These are phyloP conservation scores for Acrocera orbiculus DNA, from an alignment of 2,888 invertebrate species.

Conservation along the genomic window DNA sequence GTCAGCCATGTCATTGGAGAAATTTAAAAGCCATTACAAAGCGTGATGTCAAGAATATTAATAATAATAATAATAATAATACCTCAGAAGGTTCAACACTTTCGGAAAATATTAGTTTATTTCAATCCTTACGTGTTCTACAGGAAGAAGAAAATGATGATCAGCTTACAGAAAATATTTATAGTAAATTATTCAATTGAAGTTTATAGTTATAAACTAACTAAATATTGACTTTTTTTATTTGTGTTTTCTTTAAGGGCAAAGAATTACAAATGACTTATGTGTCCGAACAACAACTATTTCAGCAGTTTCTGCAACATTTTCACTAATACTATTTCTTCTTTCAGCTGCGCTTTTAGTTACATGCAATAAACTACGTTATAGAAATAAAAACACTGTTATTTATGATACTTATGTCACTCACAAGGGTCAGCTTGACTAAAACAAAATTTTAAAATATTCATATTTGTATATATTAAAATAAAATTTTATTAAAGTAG, in stretches of 20 bases:
- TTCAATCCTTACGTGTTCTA: slow-evolving; percentile 71
- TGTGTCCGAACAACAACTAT: slow-evolving; percentile 46
- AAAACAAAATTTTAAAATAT: no score
- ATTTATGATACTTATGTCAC: slow-evolving; percentile 40
- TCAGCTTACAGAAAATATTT: neutral
- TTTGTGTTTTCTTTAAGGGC: slow-evolving; percentile 5
- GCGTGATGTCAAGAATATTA: slow-evolving; percentile 41
- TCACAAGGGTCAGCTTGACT: slow-evolving; percentile 46
- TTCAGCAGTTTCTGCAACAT: slow-evolving; percentile 48
- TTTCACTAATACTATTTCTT: slow-evolving; percentile 51
- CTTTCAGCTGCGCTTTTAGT: slow-evolving; percentile 54
- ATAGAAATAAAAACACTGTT: slow-evolving; percentile 33
- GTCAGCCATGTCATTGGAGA: slow-evolving; percentile 85
- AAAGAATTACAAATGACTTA: slow-evolving; percentile 36
- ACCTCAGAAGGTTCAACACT: slow-evolving; percentile 41
- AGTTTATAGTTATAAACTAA: neutral
- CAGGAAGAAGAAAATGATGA: slow-evolving; percentile 64
- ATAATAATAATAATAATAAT: slow-evolving; percentile 24
- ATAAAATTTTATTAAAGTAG: no score
- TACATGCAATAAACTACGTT: slow-evolving; percentile 56
- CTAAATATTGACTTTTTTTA: neutral
- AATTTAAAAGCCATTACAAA: slow-evolving; percentile 67
- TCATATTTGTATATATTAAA: no score
- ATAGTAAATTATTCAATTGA: neutral
- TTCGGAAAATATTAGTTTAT: slow-evolving; percentile 78